Evolutionary conservation across 2,888 invertebrate genomes (phyloP), one percentile per base, ranked within the genome.

Genomic region (Fissipunctia ypsillon): DNA sequence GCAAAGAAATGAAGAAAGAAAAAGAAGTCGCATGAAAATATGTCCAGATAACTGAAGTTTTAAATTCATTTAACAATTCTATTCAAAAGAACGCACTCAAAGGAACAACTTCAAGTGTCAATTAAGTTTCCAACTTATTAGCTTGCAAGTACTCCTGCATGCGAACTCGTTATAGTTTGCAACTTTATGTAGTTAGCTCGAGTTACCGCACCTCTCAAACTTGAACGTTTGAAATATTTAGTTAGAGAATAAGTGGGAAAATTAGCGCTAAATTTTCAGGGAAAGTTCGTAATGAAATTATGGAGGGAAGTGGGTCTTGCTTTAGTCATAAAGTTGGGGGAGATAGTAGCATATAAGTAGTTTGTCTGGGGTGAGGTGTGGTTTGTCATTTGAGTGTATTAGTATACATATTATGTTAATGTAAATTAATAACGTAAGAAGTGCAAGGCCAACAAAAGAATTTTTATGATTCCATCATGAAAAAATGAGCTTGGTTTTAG

Each of bases 191-290:
- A 80, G 85, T 83, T 87, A 81, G 70, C 70, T 73, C 28, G 52
- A 81, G 74, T 75, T 83, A 80, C 71, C 73, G 68, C 57, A 66
- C 78, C 68, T 61, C 76, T 81, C 73, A 66, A 86, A 85, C 76
- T 85, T 81, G 25, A 72, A 75, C 79, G 75, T 78, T 81, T 85
- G 67, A 69, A 87, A 87, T 85, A 87, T 87, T 84, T 84, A 83
- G 81, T 75, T 83, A 72, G 59, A 52, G 71, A 70, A 63, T 81
- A 75, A 86, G 81, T 84, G 74, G 73, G 54, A 31, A 76, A 84
- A 84, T 84, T 84, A 69, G 61, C 61, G 71, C 82, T 66, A 65
- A 86, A 80, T 72, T 86, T 84, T 81, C 73, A 75, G 69, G 45
- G 56, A 72, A 69, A 80, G 66, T 84, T 76, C 35, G 6, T 77